Percentiles rank a stretch among this genome's conserved stretches.
phyloP scores from a whole-genome alignment of 2,113 vertebrate species.

The Corynorhinus townsendii region DNA sequence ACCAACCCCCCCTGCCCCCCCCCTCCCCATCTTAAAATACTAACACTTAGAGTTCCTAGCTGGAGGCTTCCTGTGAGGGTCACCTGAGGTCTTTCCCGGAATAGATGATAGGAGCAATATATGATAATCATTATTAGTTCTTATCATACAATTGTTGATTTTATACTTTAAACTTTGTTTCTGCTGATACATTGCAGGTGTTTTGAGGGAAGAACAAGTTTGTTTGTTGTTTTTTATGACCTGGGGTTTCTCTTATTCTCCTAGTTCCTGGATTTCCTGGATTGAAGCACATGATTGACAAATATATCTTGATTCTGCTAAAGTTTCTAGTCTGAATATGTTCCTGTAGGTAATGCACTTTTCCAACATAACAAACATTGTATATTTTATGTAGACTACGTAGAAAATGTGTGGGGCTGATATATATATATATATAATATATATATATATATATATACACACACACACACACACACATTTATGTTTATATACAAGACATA shows the following conservation, averaged over 20 bases:
- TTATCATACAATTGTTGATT: not conserved
- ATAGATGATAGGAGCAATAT: not conserved
- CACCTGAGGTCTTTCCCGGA: not conserved
- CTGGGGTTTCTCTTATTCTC: not conserved
- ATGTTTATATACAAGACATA: not conserved
- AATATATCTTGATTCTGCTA: not conserved
- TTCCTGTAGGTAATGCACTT: not conserved
- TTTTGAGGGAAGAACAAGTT: not conserved
- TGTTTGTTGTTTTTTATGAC: not conserved
- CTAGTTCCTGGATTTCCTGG: not conserved
- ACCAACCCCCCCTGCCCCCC: accelerated
- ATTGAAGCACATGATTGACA: not conserved
- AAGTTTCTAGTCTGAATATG: not conserved
- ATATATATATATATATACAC: not conserved
- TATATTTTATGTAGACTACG: not conserved
- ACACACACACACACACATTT: no score
- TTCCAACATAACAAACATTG: not conserved
- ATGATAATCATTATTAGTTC: not conserved
- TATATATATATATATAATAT: not conserved
- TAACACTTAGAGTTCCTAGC: not conserved
- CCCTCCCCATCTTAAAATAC: not conserved
- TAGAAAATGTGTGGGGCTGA: not conserved
- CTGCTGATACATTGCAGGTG: not conserved
- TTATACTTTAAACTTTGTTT: not conserved
- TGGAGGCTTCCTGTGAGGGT: not conserved